Evolutionary conservation across 2,113 vertebrate genomes (phyloP).

Genomic region (Nerophis lumbriciformis): DNA sequence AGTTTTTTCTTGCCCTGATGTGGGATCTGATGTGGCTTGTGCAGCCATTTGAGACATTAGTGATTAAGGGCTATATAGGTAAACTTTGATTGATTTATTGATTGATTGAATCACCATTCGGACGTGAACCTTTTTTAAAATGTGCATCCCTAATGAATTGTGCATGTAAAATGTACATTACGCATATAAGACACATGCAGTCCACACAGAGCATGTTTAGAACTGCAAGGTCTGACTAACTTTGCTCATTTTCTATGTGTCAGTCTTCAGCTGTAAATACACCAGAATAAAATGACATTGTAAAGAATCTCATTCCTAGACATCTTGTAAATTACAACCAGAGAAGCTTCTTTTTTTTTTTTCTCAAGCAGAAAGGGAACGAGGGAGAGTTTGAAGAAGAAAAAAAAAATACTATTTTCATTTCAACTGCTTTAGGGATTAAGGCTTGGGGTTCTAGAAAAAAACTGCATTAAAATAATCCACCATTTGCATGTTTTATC

Average conservation of each 20-base stretch:
- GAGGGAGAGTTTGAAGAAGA: constrained; percentile 44
- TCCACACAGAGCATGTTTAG: constrained; percentile 13
- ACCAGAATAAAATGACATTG: constrained; percentile 50
- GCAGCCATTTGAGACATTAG: too few relatives aligned
- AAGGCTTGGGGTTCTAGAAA: constrained; percentile 52
- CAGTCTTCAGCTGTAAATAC: constrained; percentile 52
- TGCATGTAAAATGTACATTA: too few relatives aligned
- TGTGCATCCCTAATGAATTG: too few relatives aligned
- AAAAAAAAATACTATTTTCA: constrained; percentile 69
- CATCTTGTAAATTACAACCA: constrained; percentile 62
- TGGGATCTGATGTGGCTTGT: too few relatives aligned
- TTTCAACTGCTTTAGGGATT: constrained; percentile 71
- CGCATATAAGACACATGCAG: too few relatives aligned
- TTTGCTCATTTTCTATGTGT: constrained; percentile 39
- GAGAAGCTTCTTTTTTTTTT: constrained; percentile 10
- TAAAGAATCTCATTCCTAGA: constrained; percentile 62
- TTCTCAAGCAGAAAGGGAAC: constrained; percentile 8
- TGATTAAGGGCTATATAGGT: too few relatives aligned
- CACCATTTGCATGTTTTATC: constrained; percentile 75
- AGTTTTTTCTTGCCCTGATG: too few relatives aligned
- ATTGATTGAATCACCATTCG: too few relatives aligned
- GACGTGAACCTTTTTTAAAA: too few relatives aligned
- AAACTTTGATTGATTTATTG: too few relatives aligned
- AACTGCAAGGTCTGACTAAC: constrained; percentile 14
- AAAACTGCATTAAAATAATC: constrained; percentile 72